phyloP scores from a whole-genome alignment of 2,113 vertebrate species.

The Dipodomys merriami region DNA sequence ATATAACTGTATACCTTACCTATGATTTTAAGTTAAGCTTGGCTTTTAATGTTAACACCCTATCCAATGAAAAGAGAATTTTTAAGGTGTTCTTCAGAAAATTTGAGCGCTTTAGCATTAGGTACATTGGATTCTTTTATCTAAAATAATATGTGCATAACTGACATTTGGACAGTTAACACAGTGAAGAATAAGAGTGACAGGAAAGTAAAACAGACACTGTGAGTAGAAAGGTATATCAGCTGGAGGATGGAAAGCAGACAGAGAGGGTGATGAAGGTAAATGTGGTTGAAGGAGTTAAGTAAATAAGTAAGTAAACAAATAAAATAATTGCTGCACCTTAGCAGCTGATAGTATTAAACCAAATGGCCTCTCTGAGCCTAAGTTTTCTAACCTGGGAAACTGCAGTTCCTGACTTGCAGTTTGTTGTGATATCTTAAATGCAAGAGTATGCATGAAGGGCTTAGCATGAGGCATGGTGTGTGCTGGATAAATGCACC shows the following conservation, averaged over 20 bases:
- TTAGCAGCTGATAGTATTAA: neutral
- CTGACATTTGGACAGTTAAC: no score
- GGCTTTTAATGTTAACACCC: neutral
- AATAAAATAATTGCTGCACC: neutral
- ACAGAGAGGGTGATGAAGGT: no score
- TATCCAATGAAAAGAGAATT: neutral
- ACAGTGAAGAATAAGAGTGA: no score
- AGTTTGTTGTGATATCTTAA: neutral
- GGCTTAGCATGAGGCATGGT: neutral
- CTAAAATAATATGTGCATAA: no score
- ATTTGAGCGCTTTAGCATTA: neutral
- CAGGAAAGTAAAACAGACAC: no score
- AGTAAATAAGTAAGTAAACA: neutral
- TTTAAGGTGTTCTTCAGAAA: neutral
- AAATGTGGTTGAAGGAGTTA: no score
- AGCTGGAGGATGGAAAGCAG: no score
- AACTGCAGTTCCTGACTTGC: neutral
- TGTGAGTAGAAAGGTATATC: no score
- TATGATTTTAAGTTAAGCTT: neutral
- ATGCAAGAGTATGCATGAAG: neutral
- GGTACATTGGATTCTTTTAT: neutral
- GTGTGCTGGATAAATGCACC: neutral
- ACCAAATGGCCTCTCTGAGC: neutral
- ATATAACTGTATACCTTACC: no score
- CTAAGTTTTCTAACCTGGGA: constrained; percentile 3